These are phyloP conservation scores for Agriopis marginaria DNA, from an alignment of 2,888 invertebrate species.

Conservation along the genomic window DNA sequence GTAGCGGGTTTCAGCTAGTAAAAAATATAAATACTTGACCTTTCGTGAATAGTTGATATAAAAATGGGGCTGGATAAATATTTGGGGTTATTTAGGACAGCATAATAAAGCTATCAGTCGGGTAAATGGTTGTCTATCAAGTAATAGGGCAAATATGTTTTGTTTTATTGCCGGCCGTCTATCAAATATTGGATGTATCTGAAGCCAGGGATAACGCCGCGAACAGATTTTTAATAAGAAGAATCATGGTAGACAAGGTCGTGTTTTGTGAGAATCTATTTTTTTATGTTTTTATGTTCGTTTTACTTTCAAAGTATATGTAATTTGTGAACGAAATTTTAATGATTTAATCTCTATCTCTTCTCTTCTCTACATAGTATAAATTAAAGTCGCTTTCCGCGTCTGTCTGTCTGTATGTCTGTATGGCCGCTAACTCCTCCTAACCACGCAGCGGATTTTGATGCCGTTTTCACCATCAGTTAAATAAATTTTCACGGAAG, in stretches of 20 bases:
- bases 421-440: too few relatives aligned
- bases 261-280: background rate
- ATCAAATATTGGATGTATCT: slow-evolving; percentile 21
- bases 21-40: slow-evolving; percentile 33
- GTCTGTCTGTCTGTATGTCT: too few relatives aligned
- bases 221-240: slow-evolving; percentile 18
- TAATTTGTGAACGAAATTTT: background rate
- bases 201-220: slow-evolving; percentile 7
- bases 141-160: slow-evolving; percentile 26
- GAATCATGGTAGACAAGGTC: background rate
- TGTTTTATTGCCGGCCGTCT: slow-evolving; percentile 29
- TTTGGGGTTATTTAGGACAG: slow-evolving; percentile 27
- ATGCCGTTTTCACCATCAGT: too few relatives aligned
- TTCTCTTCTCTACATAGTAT: too few relatives aligned
- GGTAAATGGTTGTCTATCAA: slow-evolving; percentile 30
- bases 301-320: background rate
- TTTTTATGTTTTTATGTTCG: background rate
- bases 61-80: slow-evolving; percentile 30
- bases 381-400: too few relatives aligned
- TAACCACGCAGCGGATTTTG: too few relatives aligned
- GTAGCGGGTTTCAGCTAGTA: too few relatives aligned
- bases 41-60: slow-evolving; percentile 32
- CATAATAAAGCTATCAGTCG: slow-evolving; percentile 30
- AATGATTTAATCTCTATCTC: background rate
- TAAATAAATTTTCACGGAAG: too few relatives aligned